Conservation (phyloP, 2,113 vertebrate species). For the Narcine bancroftii region DNA sequence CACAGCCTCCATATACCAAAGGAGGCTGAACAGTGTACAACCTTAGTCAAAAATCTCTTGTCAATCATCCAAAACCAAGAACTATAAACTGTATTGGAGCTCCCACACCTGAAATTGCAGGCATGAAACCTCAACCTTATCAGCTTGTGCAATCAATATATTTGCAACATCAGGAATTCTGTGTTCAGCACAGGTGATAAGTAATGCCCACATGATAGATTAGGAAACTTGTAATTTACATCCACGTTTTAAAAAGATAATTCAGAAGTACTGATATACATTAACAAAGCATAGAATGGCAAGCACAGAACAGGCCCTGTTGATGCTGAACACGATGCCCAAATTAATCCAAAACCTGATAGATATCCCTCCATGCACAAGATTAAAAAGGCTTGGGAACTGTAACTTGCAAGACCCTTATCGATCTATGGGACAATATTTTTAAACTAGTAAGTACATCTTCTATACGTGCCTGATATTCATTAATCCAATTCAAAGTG, state of each 20-base stretch:
- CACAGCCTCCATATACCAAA: not conserved
- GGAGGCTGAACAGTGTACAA: not conserved
- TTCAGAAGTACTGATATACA: not conserved
- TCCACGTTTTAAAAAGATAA: too few species aligned
- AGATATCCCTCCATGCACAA: too few species aligned
- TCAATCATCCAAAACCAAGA: not conserved
- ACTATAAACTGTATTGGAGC: not conserved
- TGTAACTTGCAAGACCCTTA: too few species aligned
- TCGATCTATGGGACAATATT: too few species aligned
- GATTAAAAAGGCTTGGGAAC: too few species aligned
- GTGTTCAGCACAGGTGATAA: not conserved
- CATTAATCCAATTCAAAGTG: too few species aligned
- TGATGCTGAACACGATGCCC: too few species aligned
- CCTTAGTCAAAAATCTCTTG: not conserved
- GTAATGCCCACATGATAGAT: not conserved
- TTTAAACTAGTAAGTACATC: too few species aligned
- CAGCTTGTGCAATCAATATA: not conserved
- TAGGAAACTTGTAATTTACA: not conserved
- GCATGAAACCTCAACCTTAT: not conserved
- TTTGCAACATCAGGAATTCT: not conserved
- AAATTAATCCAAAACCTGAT: too few species aligned
- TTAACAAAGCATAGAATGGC: too few species aligned
- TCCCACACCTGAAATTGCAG: not conserved
- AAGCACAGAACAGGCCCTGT: too few species aligned
- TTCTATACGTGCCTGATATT: too few species aligned